Base-by-base conservation (phyloP, 2,113 vertebrate species). In the Bambusicola thoracicus region DNA sequence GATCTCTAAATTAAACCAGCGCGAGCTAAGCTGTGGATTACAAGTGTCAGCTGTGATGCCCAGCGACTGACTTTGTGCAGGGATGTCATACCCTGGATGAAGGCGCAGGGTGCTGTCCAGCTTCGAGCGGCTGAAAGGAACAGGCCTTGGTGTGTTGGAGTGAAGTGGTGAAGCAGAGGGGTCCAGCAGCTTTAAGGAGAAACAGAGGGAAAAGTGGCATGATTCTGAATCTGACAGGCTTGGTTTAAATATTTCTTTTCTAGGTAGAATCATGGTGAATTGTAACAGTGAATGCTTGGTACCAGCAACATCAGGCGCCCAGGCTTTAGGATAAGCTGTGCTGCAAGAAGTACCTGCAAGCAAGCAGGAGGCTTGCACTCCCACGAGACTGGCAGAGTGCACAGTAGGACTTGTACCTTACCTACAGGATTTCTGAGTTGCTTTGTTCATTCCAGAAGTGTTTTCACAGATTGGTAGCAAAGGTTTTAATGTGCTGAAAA, bases 1-100 rank as follows among this genome's bases (percentile, higher is more conserved):
- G 56, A 85, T 77, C 67, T 74, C 63, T 63, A 38, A 85, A 73
- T 85, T 83, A 49, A 82, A 91, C 17, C 41, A 85, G 41, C 59
- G 41, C 18, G 73, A 82, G 58, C 36, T 76, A 92, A 80, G 69
- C 72, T 10, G 16, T 53, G 63, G 82, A 56, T 91, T 87, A 65
- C 32, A 72, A 38, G 34, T 63, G 19, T 32, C 78, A 46, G 24
- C 3, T 5, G 30, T 70, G 46, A 34, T 12, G 51, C 68, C 51
- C 70, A 65, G 58, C 68, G 79, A 73, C 3, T 15, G n/a, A n/a
- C 14, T n/a, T n/a, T 49, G 8, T 44, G 36, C 24, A 32, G 22
- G 19, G 46, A 9, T 68, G 9, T 61, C n/a, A 79, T 13, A 44
- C 8, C 8, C 38, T 40, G 4, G 30, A 20, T 81, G 55, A 81